Evolutionary conservation across 2,797 vertebrate genomes (phyloP).

Genomic region (Mastacembelus armatus): DNA sequence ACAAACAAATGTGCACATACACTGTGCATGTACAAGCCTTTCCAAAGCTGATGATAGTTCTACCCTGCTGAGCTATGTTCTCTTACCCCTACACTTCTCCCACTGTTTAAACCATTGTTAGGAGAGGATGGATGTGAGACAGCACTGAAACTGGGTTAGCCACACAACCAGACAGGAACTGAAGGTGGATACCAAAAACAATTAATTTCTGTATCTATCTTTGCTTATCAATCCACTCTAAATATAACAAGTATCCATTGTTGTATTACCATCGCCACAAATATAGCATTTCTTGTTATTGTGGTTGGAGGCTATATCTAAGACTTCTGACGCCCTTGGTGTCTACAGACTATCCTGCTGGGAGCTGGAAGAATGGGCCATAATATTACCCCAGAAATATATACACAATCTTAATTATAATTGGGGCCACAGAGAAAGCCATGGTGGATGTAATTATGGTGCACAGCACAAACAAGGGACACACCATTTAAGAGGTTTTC

Average conservation of each 20-base stretch:
- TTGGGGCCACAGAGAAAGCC: slow-evolving; percentile 44
- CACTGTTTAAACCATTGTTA: slow-evolving; percentile 72
- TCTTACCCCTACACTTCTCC: slow-evolving; percentile 27
- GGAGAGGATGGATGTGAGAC: slow-evolving; percentile 74
- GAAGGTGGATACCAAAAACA: slow-evolving; percentile 69
- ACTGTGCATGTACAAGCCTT: neutral
- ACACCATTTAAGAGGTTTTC: slow-evolving; percentile 34
- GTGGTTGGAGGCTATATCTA: slow-evolving; percentile 53
- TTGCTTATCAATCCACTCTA: slow-evolving; percentile 70
- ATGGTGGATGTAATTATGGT: slow-evolving; percentile 66
- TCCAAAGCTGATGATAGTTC: slow-evolving; percentile 11
- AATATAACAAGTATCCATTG: slow-evolving; percentile 75
- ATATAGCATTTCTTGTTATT: slow-evolving; percentile 71
- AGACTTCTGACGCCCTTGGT: slow-evolving; percentile 38
- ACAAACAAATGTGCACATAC: neutral
- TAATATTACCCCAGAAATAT: slow-evolving; percentile 68
- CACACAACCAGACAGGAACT: slow-evolving; percentile 75
- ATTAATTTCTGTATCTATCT: slow-evolving; percentile 64
- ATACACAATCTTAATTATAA: slow-evolving; percentile 71
- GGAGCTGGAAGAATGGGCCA: slow-evolving; percentile 56
- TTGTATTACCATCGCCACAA: slow-evolving; percentile 52
- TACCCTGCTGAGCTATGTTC: slow-evolving; percentile 36
- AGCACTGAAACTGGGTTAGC: slow-evolving; percentile 66
- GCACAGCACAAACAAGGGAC: slow-evolving; percentile 42
- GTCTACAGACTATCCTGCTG: slow-evolving; percentile 57